These are phyloP conservation scores for Varanus salvator DNA, from an alignment of 2,113 vertebrate genomes.

Conservation along the genomic window DNA sequence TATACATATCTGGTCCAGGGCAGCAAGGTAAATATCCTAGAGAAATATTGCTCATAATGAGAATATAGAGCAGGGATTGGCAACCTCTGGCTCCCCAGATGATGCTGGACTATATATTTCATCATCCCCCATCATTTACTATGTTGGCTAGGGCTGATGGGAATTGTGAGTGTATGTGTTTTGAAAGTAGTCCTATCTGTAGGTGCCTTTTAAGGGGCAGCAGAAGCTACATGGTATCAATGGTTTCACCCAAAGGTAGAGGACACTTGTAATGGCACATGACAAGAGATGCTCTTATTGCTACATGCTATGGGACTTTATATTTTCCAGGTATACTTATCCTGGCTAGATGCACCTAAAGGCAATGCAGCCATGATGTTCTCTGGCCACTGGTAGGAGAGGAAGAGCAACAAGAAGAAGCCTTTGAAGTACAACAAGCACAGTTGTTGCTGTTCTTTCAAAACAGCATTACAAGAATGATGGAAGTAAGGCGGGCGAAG, in stretches of 20 bases:
- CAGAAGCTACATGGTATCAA: background rate
- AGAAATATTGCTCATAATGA: background rate
- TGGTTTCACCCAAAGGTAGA: background rate
- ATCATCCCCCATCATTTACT: no score
- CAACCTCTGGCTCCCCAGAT: no score
- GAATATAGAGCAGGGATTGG: background rate
- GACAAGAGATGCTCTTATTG: background rate
- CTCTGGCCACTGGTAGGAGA: no score
- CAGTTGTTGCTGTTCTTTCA: background rate
- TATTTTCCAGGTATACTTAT: background rate
- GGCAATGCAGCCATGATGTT: no score
- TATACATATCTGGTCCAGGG: background rate
- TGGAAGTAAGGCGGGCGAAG: background rate
- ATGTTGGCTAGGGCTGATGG: no score
- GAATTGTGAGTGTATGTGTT: no score
- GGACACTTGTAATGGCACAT: background rate
- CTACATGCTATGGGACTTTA: rapidly evolving
- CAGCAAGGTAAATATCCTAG: background rate
- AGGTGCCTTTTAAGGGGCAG: no score
- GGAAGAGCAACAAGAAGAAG: no score
- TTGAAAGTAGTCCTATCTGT: no score
- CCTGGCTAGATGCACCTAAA: no score
- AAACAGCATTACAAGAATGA: rapidly evolving
- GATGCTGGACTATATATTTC: no score
- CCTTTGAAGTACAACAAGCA: background rate